phyloP scores from a whole-genome alignment of 2,113 vertebrate genomes.

The Periophthalmodon schlosseri region DNA sequence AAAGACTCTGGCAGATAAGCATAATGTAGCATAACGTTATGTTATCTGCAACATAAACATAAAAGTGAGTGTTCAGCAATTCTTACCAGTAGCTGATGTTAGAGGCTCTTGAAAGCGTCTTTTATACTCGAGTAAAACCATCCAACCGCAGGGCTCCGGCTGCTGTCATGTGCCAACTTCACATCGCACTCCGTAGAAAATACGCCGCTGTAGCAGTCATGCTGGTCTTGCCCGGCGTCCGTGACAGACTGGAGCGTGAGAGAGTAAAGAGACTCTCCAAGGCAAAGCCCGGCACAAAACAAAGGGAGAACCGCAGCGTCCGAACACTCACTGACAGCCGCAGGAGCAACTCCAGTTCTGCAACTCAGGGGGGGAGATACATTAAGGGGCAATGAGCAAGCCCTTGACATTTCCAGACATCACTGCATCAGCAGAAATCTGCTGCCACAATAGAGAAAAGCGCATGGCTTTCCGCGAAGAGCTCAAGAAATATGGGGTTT shows the following conservation, averaged over 20 bases:
- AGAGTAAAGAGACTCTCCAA: constrained; percentile 12
- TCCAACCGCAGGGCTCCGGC: constrained; percentile 59
- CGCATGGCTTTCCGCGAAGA: constrained; percentile 51
- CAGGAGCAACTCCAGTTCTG: constrained; percentile 69
- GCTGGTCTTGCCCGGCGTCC: constrained; percentile 22
- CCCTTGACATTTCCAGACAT: constrained; percentile 88
- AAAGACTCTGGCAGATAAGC: constrained; percentile 9
- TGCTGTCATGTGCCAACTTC: constrained; percentile 73
- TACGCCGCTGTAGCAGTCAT: constrained; percentile 17
- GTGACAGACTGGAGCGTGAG: constrained; percentile 1
- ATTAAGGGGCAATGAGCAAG: constrained; percentile 77
- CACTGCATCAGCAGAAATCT: constrained; percentile 93
- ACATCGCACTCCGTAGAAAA: constrained; percentile 58
- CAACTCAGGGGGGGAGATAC: constrained; percentile 74
- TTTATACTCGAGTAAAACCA: constrained; percentile 61
- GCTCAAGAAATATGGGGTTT: constrained; percentile 22
- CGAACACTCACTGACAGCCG: constrained; percentile 62
- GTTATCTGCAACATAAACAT: background rate
- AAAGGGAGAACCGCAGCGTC: constrained; percentile 54
- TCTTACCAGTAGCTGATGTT: constrained; percentile 74
- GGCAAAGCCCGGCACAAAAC: constrained; percentile 31
- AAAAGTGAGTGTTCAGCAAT: constrained; percentile 55
- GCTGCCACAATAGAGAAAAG: constrained; percentile 72
- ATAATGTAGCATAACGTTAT: background rate
- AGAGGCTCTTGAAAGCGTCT: constrained; percentile 63